phyloP scores from a whole-genome alignment of 2,797 vertebrate species.

The Morelia viridis region DNA sequence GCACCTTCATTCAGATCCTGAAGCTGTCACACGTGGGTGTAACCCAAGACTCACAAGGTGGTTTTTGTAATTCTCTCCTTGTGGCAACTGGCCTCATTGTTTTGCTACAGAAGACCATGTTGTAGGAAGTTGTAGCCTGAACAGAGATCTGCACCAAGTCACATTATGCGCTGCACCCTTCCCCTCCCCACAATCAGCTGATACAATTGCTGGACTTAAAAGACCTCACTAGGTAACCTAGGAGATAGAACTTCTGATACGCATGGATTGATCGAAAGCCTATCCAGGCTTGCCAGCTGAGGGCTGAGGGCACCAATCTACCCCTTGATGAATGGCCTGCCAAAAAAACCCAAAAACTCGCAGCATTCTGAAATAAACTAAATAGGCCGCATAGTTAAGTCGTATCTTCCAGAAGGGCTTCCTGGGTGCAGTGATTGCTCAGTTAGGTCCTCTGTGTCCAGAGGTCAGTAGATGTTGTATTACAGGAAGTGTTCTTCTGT shows the following conservation, averaged over 20 bases:
- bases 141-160: neutral
- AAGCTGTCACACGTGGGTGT: neutral
- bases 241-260: fast-evolving
- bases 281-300: neutral
- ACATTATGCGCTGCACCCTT: fast-evolving
- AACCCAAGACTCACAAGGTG: neutral
- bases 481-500: neutral
- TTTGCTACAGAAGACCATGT: neutral
- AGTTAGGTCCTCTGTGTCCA: neutral
- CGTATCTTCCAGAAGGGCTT: neutral
- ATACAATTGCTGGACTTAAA: fast-evolving
- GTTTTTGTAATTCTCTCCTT: neutral
- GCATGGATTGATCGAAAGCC: neutral
- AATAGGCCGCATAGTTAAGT: neutral
- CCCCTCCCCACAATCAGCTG: neutral
- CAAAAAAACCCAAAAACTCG: neutral
- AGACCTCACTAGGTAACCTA: neutral
- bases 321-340: neutral
- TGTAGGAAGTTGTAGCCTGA: neutral
- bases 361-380: neutral
- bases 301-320: neutral
- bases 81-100: fast-evolving
- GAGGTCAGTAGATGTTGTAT: neutral
- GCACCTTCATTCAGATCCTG: too few species aligned
- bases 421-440: neutral